Evolutionary conservation across 2,113 vertebrate species (phyloP), one percentile per base, ranked within the genome.

Genomic region (Pithys albifrons): DNA sequence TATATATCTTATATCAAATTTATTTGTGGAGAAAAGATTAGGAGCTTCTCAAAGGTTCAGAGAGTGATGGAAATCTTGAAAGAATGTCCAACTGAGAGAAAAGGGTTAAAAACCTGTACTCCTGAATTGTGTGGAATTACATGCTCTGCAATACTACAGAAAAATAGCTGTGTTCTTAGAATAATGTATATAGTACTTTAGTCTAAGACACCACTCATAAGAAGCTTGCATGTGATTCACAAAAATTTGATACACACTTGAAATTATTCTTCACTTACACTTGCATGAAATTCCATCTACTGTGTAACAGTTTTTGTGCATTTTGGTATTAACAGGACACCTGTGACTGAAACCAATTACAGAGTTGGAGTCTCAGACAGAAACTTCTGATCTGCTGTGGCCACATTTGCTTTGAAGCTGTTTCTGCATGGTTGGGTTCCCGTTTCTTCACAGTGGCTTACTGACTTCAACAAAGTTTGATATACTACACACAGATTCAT

Each of bases 201-300:
- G 25, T 10, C 15, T 52, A 27, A 19, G 6, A 9, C 76, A 62
- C 22, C 48, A 61, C 10, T 23, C 64, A 77, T 17, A 73, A 35
- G 70, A 85, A 48, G 5, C 1, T 4, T 16, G 25, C 19, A 39
- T 7, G 23, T 0, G 0, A n/a, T 66, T 48, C 37, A 61, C 7
- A 71, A 31, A 91, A 62, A 22, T 6, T 8, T n/a, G 22, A 74
- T 6, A 67, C 3, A 39, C 33, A 24, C 20, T 61, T 59, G 39
- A 37, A 72, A 57, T 45, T 39, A 73, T 51, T 72, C 11, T 51
- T 66, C 29, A 69, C 19, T 64, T 83, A 46, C 8, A n/a, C 9
- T 58, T 33, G 13, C 23, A 41, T 5, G 5, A 70, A 90, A 52
- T 75, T 62, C 52, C 39, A 54, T n/a, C 48, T 43, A 45, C 41